These are phyloP conservation scores for Peromyscus nudipes DNA, from an alignment of 2,797 vertebrate species.

Conservation along the genomic window DNA sequence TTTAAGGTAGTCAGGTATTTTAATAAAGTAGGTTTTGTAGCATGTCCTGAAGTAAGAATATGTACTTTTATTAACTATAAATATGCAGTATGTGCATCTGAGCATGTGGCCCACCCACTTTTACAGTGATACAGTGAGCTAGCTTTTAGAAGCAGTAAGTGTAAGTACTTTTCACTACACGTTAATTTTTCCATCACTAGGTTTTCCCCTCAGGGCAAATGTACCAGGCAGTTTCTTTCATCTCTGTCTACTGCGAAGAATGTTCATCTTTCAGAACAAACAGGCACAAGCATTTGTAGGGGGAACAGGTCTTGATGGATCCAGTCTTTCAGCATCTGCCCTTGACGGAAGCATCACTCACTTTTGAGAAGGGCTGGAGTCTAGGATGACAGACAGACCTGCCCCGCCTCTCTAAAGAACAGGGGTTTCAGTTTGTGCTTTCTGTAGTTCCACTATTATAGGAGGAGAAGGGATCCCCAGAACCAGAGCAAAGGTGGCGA, in stretches of 20 bases:
- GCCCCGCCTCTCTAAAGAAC: not conserved
- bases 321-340: not conserved
- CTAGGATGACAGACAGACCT: not conserved
- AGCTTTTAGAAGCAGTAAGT: not conserved
- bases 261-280: not conserved
- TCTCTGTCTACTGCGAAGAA: not conserved
- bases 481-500: not conserved
- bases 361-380: not conserved
- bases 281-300: not conserved
- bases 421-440: not conserved
- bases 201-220: not conserved
- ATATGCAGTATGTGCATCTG: not conserved
- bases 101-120: not conserved
- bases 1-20: constrained; percentile 52
- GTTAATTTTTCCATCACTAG: not conserved
- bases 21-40: not conserved
- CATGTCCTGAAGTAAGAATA: not conserved
- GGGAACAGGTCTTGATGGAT: not conserved
- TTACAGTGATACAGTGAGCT: not conserved
- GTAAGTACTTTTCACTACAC: not conserved
- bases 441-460: not conserved
- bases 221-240: not conserved
- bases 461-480: not conserved
- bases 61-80: constrained; percentile 3
- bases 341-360: not conserved